Evolutionary conservation across 1,140 invertebrate genomes (phyloP).

Genomic region (Prorops nasuta): DNA sequence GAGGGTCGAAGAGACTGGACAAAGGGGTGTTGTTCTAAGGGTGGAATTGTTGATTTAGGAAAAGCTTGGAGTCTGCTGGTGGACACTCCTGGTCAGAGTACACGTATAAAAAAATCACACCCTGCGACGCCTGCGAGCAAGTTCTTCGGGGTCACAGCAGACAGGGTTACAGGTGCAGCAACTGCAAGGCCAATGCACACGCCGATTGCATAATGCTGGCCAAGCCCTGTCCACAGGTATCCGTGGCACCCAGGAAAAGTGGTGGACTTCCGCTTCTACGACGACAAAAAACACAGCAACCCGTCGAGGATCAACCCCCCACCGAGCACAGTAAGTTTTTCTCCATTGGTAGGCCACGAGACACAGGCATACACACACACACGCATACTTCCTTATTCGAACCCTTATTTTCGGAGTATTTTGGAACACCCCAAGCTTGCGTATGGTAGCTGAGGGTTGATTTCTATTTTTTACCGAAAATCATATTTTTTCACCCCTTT

Average conservation of each 20-base stretch:
- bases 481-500: no score
- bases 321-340: slow-evolving; percentile 54
- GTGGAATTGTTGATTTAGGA: no score
- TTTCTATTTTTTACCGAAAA: no score
- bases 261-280: slow-evolving; percentile 76
- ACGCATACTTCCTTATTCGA: no score
- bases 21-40: no score
- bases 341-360: no score
- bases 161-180: slow-evolving; percentile 85
- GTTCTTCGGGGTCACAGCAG: slow-evolving; percentile 87
- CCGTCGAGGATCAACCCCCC: slow-evolving; percentile 34
- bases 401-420: no score
- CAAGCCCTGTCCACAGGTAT: slow-evolving; percentile 46
- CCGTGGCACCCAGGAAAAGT: slow-evolving; percentile 68
- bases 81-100: slow-evolving; percentile 88
- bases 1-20: no score
- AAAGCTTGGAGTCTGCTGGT: slow-evolving; percentile 69
- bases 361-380: no score
- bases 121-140: slow-evolving; percentile 91
- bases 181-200: slow-evolving; percentile 91
- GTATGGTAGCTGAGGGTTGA: no score
- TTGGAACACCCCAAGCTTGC: no score
- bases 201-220: slow-evolving; percentile 68
- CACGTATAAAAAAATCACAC: slow-evolving; percentile 93
- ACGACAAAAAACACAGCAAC: slow-evolving; percentile 72